Evolutionary conservation across 2,113 vertebrate genomes (phyloP).

Genomic region (Neotoma lepida): DNA sequence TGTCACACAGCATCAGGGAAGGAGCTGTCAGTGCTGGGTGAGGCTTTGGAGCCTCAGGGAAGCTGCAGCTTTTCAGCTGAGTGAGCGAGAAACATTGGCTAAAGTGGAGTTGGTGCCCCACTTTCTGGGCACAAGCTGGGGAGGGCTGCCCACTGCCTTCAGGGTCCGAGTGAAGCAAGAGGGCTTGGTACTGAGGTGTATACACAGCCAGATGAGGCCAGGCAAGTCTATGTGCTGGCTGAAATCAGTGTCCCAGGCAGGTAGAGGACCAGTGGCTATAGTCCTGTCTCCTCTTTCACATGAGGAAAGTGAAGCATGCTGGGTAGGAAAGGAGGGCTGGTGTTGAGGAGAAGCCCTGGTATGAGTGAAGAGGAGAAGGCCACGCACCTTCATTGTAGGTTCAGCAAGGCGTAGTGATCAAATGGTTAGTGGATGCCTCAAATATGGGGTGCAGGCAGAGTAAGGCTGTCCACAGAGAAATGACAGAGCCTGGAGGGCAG

Average conservation of each 20-base stretch:
- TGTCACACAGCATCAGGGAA: slow-evolving; percentile 60
- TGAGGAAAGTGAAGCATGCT: not conserved
- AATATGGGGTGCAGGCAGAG: not conserved
- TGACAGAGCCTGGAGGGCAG: not conserved
- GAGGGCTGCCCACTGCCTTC: not conserved
- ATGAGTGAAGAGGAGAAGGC: no score
- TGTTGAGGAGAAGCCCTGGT: not conserved
- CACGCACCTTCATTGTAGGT: not conserved
- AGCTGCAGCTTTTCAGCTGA: slow-evolving; percentile 70
- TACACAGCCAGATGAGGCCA: not conserved
- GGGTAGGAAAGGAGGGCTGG: not conserved
- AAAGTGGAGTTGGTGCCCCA: slow-evolving; percentile 62
- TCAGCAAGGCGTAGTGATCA: not conserved
- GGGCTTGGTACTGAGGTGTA: not conserved
- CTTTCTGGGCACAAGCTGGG: slow-evolving; percentile 40
- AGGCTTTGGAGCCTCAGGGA: slow-evolving; percentile 55
- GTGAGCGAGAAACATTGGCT: slow-evolving; percentile 64
- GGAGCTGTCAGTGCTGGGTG: not conserved
- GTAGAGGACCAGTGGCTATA: not conserved
- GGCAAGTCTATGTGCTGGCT: not conserved
- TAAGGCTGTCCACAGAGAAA: fast-evolving
- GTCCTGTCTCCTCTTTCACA: not conserved
- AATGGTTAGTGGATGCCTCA: not conserved
- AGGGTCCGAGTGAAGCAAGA: not conserved
- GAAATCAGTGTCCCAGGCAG: not conserved